Evolutionary conservation across 2,797 vertebrate species (phyloP), one percentile per base, ranked within the genome.

Genomic region (Micrastur ruficollis): DNA sequence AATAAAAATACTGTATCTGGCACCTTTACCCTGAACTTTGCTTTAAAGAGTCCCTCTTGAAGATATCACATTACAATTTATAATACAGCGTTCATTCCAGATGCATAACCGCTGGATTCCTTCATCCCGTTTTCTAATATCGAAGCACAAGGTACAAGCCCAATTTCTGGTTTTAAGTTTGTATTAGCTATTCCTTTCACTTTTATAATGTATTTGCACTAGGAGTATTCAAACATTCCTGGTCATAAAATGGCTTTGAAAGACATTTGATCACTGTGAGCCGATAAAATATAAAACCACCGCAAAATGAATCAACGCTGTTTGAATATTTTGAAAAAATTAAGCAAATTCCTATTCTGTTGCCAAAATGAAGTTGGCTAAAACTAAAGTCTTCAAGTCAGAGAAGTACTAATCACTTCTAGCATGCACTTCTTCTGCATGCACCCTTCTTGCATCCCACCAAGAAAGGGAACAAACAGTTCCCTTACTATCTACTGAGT

Each of bases 1-100:
- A 79, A 91, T 74, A 96, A 93, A 95, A 92, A 55, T 49, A 47
- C 34, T 25, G 38, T 80, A 86, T 36, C 86, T 78, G 46, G 61
- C 72, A 96, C 85, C 79, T 94, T 79, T 93, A 78, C 76, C 50
- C 70, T 80, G 74, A 93, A 94, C 87, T 91, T 86, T 90, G 40
- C 71, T 94, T 91, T 95, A 79, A 92, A 90, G 65, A 23, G 36
- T 26, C 67, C 32, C 38, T 74, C 81, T 93, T 93, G 44, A 81
- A 78, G 61, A 83, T 56, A 95, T 26, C 44, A 73, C 85, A 86
- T 82, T 78, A 34, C 47, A 53, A n/a, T 73, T 92, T 67, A 58
- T 61, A 75, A 75, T 44, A 38, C 0, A 90, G 12, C n/a, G 31
- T 76, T 93, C 72, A 91, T 62, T 78, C 72, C 65, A 87, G 66